A percentile compares a stretch with the other conserved stretches of the same genome.
phyloP scores from a whole-genome alignment of 1,140 invertebrate species.

The Grapholita molesta region DNA sequence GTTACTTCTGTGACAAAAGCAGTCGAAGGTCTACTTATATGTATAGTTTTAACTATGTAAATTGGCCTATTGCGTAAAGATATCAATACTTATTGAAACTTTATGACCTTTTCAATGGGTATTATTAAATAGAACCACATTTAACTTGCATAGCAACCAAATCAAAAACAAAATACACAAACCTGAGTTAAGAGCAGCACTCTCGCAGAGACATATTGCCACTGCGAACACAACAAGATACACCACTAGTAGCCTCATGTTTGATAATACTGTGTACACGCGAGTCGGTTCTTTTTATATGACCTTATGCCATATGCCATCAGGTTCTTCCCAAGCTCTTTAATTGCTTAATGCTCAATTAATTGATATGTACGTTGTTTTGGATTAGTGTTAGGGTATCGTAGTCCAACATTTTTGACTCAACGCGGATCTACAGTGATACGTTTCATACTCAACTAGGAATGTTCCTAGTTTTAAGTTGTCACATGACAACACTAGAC shows the following conservation, averaged over 20 bases:
- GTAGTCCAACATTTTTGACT: background rate
- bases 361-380: background rate
- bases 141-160: too few species aligned
- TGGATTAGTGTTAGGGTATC: slow-evolving; percentile 4
- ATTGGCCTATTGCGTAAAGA: too few species aligned
- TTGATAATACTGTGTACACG: background rate
- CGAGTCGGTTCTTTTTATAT: background rate
- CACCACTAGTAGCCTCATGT: background rate
- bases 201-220: background rate
- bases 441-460: too few species aligned
- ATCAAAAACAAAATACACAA: background rate
- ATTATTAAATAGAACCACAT: too few species aligned
- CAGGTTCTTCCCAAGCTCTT: background rate
- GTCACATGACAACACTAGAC: too few species aligned
- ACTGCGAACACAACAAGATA: background rate
- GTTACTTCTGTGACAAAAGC: too few species aligned
- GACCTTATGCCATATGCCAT: background rate
- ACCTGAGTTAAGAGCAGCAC: background rate
- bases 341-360: background rate
- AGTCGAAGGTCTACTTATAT: too few species aligned
- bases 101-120: too few species aligned
- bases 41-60: too few species aligned
- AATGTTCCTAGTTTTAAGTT: too few species aligned
- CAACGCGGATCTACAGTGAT: too few species aligned
- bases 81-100: too few species aligned